Percentiles rank a stretch among this genome's conserved stretches.
phyloP scores from a whole-genome alignment of 2,113 vertebrate genomes.

The Stomatorhinus ivindoensis region DNA sequence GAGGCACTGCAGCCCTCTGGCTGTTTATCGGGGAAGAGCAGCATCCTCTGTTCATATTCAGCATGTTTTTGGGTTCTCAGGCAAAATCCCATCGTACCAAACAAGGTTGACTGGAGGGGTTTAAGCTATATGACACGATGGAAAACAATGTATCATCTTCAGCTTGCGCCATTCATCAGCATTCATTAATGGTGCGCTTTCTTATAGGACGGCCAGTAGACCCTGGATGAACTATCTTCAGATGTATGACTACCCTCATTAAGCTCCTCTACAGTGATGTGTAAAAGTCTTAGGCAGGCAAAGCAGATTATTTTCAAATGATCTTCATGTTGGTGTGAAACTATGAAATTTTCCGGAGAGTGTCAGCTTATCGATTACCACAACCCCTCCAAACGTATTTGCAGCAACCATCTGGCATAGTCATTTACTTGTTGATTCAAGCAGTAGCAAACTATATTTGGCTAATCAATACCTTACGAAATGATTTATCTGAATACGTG shows the following conservation, averaged over 20 bases:
- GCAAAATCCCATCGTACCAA: constrained; percentile 4
- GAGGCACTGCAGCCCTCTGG: not conserved
- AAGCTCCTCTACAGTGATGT: not conserved
- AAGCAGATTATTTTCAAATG: not conserved
- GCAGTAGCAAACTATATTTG: not conserved
- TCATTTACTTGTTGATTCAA: not conserved
- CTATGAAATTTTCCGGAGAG: not conserved
- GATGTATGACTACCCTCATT: not conserved
- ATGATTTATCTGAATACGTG: not conserved
- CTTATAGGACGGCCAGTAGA: not conserved
- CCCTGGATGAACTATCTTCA: not conserved
- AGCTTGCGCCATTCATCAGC: not conserved
- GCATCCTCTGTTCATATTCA: constrained; percentile 8
- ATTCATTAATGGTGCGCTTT: not conserved
- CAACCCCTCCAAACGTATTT: not conserved
- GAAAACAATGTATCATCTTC: not conserved
- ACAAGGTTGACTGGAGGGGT: not conserved
- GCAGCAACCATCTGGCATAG: not conserved
- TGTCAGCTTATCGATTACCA: not conserved
- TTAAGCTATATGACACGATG: not conserved
- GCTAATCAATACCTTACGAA: not conserved
- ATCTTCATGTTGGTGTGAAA: not conserved
- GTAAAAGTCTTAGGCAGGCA: not conserved
- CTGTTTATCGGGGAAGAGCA: not conserved
- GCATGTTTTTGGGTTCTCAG: constrained; percentile 23